phyloP scores from a whole-genome alignment of 2,888 invertebrate species.

The Cylindroiulus punctatus region DNA sequence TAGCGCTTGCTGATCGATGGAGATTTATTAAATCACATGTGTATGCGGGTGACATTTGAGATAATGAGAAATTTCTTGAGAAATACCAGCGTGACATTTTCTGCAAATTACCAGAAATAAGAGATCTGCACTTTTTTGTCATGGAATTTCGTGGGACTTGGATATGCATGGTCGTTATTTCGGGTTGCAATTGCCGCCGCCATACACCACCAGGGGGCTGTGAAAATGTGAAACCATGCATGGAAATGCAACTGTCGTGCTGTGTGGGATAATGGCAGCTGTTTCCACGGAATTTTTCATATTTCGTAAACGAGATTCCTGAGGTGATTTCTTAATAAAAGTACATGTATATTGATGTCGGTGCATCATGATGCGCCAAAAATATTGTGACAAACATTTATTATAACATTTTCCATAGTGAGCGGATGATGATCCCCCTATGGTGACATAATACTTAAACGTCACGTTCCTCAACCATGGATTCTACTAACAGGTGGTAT shows the following conservation, averaged over 20 bases:
- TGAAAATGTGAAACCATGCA: not conserved
- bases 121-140: not conserved
- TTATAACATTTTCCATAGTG: no score
- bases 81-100: not conserved
- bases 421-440: no score
- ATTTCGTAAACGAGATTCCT: not conserved
- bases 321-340: conserved; percentile 5
- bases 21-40: no score
- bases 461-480: no score
- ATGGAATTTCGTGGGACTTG: not conserved
- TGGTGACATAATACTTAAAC: no score
- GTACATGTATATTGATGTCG: not conserved
- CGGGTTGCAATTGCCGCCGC: not conserved
- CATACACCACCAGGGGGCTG: not conserved
- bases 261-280: not conserved
- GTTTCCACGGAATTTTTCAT: not conserved
- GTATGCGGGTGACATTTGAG: no score
- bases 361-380: not conserved
- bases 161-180: not conserved
- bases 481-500: no score
- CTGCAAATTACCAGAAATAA: not conserved
- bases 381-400: no score
- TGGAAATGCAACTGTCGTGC: not conserved
- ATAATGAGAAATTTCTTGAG: not conserved
- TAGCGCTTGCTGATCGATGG: no score